Evolutionary conservation across 2,797 vertebrate genomes (phyloP), one percentile per base, ranked within the genome.

Genomic region (Urophycis tenuis): DNA sequence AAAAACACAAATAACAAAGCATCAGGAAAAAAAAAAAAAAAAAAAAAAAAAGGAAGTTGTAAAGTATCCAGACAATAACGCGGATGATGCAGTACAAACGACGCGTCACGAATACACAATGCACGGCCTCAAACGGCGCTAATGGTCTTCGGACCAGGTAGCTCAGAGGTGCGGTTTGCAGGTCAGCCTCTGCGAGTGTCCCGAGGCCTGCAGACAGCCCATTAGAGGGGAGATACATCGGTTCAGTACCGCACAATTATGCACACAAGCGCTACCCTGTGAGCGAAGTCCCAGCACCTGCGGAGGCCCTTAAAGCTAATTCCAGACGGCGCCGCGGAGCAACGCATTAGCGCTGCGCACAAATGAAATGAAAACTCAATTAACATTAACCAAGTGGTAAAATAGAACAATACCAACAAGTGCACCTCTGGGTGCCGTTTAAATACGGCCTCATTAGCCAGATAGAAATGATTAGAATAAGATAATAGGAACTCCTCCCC

Each of bases 351-450:
- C 89, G 88, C 85, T 80, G 83, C n/a, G n/a, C 86, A 86, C 85
- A 88, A 88, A 90, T 84, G 77, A 90, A 88, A 91, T 85, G 81
- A 87, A 85, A 90, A 86, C 87, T 83, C 83, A 88, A 92, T 93
- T 92, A 93, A 92, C 91, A 92, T 91, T 92, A 93, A 91, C 88
- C 90, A 89, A 91, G 88, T 87, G 85, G 87, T 91, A 89, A 91
- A 92, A 91, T 86, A 83, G 81, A 87, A 87, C 87, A 90, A 89
- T 88, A 90, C 86, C 91, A 90, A 91, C 89, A 92, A 89, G 81
- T 81, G 80, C 22, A 85, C 90, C 89, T 92, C 87, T 78, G 86
- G 91, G 90, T 86, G 80, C 76, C 78, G 81, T 85, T 83, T 84
- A 88, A 89, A 87, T 88, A 88, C 85, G 81, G 81, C 78, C 87